Conservation (phyloP, 2,113 vertebrate species). For the Ophthalmolycus amberensis region DNA sequence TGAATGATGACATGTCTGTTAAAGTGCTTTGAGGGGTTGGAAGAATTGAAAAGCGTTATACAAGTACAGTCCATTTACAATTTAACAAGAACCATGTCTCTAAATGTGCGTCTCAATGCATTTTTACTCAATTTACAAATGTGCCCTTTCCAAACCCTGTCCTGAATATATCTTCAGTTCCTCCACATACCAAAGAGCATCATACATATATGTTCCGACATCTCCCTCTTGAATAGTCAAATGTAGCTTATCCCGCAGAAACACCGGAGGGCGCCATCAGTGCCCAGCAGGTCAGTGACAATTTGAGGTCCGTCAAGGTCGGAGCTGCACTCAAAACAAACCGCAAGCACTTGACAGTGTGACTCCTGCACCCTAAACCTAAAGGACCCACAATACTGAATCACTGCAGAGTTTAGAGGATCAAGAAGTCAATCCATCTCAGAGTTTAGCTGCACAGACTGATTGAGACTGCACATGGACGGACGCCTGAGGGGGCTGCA, state of each 20-base stretch:
- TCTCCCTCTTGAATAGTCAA: constrained; percentile 2
- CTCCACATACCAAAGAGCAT: background rate
- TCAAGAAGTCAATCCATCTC: constrained; percentile 40
- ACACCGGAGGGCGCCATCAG: constrained; percentile 45
- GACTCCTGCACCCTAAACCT: constrained; percentile 48
- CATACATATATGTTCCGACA: background rate
- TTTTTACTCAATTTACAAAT: background rate
- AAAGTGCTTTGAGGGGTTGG: background rate
- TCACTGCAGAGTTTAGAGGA: constrained; percentile 42
- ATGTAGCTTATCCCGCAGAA: constrained; percentile 11
- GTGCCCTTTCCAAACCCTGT: background rate
- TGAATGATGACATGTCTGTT: background rate
- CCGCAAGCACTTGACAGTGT: constrained; percentile 43
- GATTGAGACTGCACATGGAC: constrained; percentile 22
- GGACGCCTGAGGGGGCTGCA: background rate
- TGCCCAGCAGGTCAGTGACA: constrained; percentile 39
- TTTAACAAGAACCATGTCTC: background rate
- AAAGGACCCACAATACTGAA: constrained; percentile 52
- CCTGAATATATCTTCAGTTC: background rate
- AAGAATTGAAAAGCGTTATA: background rate
- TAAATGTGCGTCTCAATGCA: background rate
- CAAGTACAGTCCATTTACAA: background rate
- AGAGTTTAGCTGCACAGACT: constrained; percentile 15
- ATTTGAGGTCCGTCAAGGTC: constrained; percentile 60
- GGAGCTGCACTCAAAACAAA: constrained; percentile 6